Base-by-base conservation (phyloP, 2,888 invertebrate genomes). In the Aromia moschata region DNA sequence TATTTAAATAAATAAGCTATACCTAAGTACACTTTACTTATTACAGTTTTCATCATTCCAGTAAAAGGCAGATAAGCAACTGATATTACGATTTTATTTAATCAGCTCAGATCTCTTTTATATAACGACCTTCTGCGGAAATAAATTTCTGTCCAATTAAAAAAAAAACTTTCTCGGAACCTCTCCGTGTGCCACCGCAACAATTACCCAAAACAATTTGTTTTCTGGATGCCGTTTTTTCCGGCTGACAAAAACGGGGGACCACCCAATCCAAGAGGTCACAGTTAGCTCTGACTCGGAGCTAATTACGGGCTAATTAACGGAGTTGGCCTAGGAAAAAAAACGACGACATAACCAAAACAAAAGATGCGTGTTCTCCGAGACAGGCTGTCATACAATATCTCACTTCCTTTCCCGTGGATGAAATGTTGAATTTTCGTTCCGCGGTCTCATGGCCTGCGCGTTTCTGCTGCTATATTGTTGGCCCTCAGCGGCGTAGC, bases 271-370 rank as follows among this genome's bases (percentile, higher is more conserved):
- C 62, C 40, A 59, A 41, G 33, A 45, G 59, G 55, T 59, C 61
- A 55, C 62, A 53, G 57, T 52, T 31, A 51, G 53, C 57, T 54
- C 60, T 56, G 60, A 66, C 61, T 53, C 25, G 51, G 56, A 66
- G 67, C 72, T 74, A 74, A 74, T 74, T 74, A 72, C 68, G 54
- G 60, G 65, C 70, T 74, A 72, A 74, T 74, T 52, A 74, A 72
- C 67, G 70, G 69, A 69, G 64, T 64, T 53, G 46, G 56, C 46
- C 25, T 44, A 49, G 60, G 61, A 64, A 62, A 62, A 62, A 60
- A 62, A 61, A 60, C 60, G 58, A 64, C 60, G 45, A 49, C 41
- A 57, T 54, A 51, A 61, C 53, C 25, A 60, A 62, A 67, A 68
- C 65, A 70, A 68, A 67, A 69, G 69, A 60, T 65, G 68, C 68